These are phyloP conservation scores for Chromoteleia sp. DNA, from an alignment of 2,888 invertebrate species.

Conservation along the genomic window DNA sequence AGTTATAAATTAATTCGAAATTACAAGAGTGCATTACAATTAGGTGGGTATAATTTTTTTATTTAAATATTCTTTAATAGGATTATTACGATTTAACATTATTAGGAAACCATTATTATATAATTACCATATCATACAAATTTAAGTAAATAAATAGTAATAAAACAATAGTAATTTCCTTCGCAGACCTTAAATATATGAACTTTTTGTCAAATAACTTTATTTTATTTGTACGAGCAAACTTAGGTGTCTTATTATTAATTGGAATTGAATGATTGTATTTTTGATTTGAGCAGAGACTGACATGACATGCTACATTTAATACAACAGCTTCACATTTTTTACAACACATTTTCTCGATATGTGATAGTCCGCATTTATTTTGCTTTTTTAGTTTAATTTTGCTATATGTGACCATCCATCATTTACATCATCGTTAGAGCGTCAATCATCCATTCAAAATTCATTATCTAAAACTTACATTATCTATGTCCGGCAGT, in stretches of 20 bases:
- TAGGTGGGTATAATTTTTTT: too few species aligned
- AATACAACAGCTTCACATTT: constrained; percentile 9
- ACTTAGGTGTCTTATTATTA: constrained; percentile 8
- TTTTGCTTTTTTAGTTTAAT: constrained; percentile 33
- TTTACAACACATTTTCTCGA: constrained; percentile 16
- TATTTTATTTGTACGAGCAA: too few species aligned
- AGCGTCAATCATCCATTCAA: constrained; percentile 21
- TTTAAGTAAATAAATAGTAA: too few species aligned
- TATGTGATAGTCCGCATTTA: constrained; percentile 25
- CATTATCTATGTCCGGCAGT: neutral
- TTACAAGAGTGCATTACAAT: too few species aligned
- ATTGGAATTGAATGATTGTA: constrained; percentile 12
- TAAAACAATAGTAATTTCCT: too few species aligned
- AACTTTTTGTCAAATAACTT: too few species aligned
- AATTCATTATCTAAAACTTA: constrained; percentile 8
- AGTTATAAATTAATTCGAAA: too few species aligned
- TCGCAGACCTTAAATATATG: too few species aligned
- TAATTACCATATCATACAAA: too few species aligned
- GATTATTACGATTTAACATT: too few species aligned
- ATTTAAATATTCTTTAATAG: too few species aligned
- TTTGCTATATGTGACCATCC: constrained; percentile 26
- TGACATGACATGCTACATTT: constrained; percentile 7
- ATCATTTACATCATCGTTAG: constrained; percentile 31
- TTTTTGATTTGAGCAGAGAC: neutral
- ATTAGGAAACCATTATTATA: too few species aligned